Evolutionary conservation across 2,797 vertebrate species (phyloP), one percentile per base, ranked within the genome.

Genomic region (Okamejei kenojei): DNA sequence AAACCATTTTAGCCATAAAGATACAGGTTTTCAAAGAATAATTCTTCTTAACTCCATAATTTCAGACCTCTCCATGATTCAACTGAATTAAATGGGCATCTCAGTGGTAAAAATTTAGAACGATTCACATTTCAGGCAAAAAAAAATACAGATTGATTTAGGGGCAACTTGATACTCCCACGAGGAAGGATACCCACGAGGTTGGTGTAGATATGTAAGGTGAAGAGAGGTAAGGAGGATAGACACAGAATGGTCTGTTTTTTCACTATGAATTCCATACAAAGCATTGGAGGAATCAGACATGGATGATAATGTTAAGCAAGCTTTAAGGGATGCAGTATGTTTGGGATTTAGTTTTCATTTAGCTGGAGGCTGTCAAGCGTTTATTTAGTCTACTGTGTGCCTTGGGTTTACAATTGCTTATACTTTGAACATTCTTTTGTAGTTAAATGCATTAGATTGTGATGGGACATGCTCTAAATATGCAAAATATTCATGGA

Each of bases 351-450:
- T 90, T 74, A 38, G 68, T 74, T 74, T 19, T 26, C 35, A 7
- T 74, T 8, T 45, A 91, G 90, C 19, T 91, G 9, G 68, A 3
- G 35, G 38, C 21, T 29, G 6, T 92, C 23, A 26, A 6, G 1
- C 15, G 38, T 92, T 92, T 92, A n/a, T 58, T 76, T 92, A 76
- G 90, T 29, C 71, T 76, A 7, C 45, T 76, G 11, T 29, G 38
- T 58, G 71, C 45, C 7, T 68, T 90, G 26, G 71, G 68, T 54
- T 58, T 45, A 15, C 10, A 76, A 76, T 92, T 11, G 11, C 45
- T 91, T 29, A 29, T 54, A 74, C 71, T 54, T 58, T 84, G 81
- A 84, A 84, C 54, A 84, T 91, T 74, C 90, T 11, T 88, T 35
- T 68, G 58, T 21, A 9, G 2, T 23, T 58, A n/a, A 61, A 61